Base-by-base conservation (phyloP, 2,113 vertebrate species). In the Pleuronectes platessa region DNA sequence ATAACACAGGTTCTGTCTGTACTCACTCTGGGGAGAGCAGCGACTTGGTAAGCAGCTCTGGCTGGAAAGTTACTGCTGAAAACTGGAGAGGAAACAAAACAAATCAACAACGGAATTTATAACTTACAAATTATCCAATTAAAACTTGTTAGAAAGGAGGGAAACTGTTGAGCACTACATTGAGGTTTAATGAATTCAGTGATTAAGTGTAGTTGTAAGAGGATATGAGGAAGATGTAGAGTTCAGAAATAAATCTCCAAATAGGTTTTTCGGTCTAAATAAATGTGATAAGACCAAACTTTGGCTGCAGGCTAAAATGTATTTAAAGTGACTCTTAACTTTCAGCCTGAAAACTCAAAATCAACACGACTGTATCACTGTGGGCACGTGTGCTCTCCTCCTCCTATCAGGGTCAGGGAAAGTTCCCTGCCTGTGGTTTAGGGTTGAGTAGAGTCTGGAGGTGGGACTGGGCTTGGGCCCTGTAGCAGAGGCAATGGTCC, bases 11-110 rank as follows among this genome's bases (percentile, higher is more conserved):
- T 51, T 51, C 4, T 51, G 47, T 51, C 3, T 4, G 47, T 24
- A 88, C 94, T 94, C 58, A 95, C 95, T 90, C 93, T 89, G 24
- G 94, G 95, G 5, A 95, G 86, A n/a, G 94, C 94, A 42, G 90
- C 90, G 1, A 95, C 95, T 62, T 95, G 95, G 59, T 95, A 95
- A 21, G 94, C 94, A 64, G 95, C 93, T 85, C 95, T 92, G 76
- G 95, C 95, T 31, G 94, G 95, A 42, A 94, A 94, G 64, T 90
- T 93, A 4, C 75, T 92, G 84, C n/a, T 93, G 77, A 95, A 95
- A 89, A 94, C 95, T 95, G 73, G 5, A 83, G 20, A 61, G 26
- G 76, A 49, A 26, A 54, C 2, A 15, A 47, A 1, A 10, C 20
- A 40, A n/a, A 40, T 40, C 2, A 40, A 61, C 31, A 31, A 31